Percentiles rank a stretch among this genome's conserved stretches.
These are phyloP conservation scores for Panurus biarmicus DNA, from an alignment of 2,113 vertebrate species.

Conservation along the genomic window DNA sequence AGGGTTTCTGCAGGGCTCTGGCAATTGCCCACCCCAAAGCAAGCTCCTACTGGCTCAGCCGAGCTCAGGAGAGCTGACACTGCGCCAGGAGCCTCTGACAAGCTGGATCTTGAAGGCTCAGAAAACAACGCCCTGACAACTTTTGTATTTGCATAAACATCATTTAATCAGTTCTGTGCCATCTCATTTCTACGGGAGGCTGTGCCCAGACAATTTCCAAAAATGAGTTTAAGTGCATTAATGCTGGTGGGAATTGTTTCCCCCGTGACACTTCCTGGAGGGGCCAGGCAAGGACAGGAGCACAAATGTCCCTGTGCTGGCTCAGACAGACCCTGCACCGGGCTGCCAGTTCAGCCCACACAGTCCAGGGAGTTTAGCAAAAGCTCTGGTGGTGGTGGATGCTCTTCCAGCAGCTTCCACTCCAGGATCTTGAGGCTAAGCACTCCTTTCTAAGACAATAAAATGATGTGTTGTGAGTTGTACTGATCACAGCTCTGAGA, in stretches of 20 bases:
- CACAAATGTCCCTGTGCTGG: not conserved
- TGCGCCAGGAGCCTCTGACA: not conserved
- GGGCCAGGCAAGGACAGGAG: not conserved
- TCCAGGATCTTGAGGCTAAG: not conserved
- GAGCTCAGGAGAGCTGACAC: not conserved
- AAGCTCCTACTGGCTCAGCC: slow-evolving; percentile 8
- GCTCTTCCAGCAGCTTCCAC: not conserved
- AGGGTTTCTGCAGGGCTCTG: not conserved
- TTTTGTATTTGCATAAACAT: slow-evolving; percentile 27
- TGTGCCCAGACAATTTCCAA: slow-evolving; percentile 27
- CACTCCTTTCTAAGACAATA: not conserved
- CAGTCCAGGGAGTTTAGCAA: rapidly evolving
- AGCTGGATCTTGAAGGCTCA: slow-evolving; percentile 19
- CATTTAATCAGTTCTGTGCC: slow-evolving; percentile 46
- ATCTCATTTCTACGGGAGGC: slow-evolving; percentile 41
- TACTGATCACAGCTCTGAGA: not conserved
- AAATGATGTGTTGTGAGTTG: not conserved
- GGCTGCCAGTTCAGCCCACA: not conserved
- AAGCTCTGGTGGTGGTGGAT: not conserved
- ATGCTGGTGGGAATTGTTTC: slow-evolving; percentile 37
- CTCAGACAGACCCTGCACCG: not conserved
- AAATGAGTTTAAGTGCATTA: slow-evolving; percentile 34
- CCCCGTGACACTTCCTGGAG: slow-evolving; percentile 8
- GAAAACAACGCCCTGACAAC: slow-evolving; percentile 36
- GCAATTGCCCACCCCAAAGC: not conserved